Conservation (phyloP, 2,888 invertebrate genomes). For the Melanotus villosus region DNA sequence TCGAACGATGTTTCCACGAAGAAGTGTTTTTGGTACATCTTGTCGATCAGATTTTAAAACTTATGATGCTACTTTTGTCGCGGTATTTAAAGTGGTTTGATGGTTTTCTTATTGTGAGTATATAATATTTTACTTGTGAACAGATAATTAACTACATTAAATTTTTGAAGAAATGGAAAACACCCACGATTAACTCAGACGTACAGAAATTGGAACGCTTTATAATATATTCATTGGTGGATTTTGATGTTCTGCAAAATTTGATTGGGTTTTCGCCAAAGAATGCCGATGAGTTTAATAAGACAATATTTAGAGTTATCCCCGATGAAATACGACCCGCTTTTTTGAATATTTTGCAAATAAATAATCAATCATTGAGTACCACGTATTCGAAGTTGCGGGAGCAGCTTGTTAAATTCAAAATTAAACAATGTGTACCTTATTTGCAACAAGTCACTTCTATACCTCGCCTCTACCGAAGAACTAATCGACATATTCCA, state of each 20-base stretch:
- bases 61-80: slow-evolving; percentile 86
- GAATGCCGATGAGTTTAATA: slow-evolving; percentile 43
- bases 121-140: neutral
- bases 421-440: slow-evolving; percentile 68
- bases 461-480: slow-evolving; percentile 92
- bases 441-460: slow-evolving; percentile 89
- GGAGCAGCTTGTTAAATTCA: slow-evolving; percentile 57
- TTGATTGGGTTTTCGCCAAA: slow-evolving; percentile 45
- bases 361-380: slow-evolving; percentile 54
- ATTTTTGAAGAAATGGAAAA: slow-evolving; percentile 24
- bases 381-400: slow-evolving; percentile 52
- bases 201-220: slow-evolving; percentile 55
- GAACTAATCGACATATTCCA: slow-evolving; percentile 92
- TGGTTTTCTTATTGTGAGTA: slow-evolving; percentile 27
- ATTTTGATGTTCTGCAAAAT: slow-evolving; percentile 55
- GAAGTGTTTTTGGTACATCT: slow-evolving; percentile 85
- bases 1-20: slow-evolving; percentile 79
- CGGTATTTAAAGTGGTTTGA: slow-evolving; percentile 84
- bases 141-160: neutral
- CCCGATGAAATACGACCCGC: slow-evolving; percentile 54
- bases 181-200: neutral
- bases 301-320: slow-evolving; percentile 58
- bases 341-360: slow-evolving; percentile 55
- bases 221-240: slow-evolving; percentile 58
- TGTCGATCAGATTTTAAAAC: slow-evolving; percentile 89